phyloP scores from a whole-genome alignment of 2,797 vertebrate genomes.

The Coregonus suidteri region DNA sequence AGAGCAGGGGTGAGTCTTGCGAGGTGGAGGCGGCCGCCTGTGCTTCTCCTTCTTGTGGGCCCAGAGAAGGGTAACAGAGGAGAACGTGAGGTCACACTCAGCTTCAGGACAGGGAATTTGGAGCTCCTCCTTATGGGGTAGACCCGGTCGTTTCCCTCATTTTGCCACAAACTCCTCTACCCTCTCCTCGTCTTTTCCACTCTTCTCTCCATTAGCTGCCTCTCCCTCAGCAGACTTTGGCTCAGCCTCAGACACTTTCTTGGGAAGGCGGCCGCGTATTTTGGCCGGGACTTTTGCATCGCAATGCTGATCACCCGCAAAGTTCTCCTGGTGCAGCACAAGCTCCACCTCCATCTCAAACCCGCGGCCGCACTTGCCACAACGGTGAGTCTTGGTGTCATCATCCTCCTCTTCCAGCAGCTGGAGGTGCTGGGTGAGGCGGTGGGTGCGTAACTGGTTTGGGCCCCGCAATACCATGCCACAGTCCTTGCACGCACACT shows the following conservation, averaged over 20 bases:
- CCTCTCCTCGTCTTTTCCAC: constrained; percentile 45
- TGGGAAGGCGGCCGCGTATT: constrained; percentile 67
- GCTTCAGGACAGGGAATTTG: constrained; percentile 73
- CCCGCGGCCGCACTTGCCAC: constrained; percentile 69
- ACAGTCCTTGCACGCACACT: no score
- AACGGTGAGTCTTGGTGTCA: constrained; percentile 65
- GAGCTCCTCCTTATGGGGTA: constrained; percentile 33
- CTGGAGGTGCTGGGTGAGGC: constrained; percentile 65
- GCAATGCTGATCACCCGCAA: constrained; percentile 62
- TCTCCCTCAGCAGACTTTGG: background rate
- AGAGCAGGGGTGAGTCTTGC: constrained; percentile 56
- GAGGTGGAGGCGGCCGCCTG: constrained; percentile 15
- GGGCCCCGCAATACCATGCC: constrained; percentile 73
- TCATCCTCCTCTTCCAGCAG: constrained; percentile 40
- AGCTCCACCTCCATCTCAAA: constrained; percentile 74
- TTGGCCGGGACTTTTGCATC: constrained; percentile 52
- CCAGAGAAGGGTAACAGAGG: constrained; percentile 66
- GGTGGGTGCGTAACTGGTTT: constrained; percentile 74
- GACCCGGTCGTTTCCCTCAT: constrained; percentile 7
- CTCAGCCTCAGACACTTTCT: constrained; percentile 16
- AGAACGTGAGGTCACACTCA: constrained; percentile 71
- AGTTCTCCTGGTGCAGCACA: constrained; percentile 73
- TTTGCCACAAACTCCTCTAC: constrained; percentile 35
- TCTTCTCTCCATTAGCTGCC: constrained; percentile 35
- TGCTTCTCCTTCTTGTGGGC: constrained; percentile 71